Conservation (phyloP, 2,113 vertebrate genomes). For the Cheirogaleus medius region DNA sequence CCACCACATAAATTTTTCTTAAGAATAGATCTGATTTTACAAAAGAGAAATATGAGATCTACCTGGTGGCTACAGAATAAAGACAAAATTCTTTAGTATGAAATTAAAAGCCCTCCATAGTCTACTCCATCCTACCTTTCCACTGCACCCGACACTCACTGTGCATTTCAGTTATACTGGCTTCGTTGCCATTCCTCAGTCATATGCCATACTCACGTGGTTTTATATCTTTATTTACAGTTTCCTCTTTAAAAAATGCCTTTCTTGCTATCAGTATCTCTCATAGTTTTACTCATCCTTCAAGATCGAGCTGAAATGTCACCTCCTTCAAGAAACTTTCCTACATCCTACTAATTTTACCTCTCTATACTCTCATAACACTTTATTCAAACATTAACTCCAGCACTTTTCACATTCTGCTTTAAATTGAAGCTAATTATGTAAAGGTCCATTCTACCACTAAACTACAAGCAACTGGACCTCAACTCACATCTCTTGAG, state of each 20-base stretch:
- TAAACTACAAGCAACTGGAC: background rate
- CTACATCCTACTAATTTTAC: background rate
- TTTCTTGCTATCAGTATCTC: background rate
- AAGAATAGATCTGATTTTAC: background rate
- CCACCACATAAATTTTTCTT: background rate
- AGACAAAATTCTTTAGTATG: background rate
- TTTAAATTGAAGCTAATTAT: background rate
- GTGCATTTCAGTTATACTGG: accelerated
- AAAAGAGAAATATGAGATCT: background rate
- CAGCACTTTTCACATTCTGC: background rate
- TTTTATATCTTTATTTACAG: background rate
- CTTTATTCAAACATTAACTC: background rate
- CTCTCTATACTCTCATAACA: background rate
- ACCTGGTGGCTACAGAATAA: background rate
- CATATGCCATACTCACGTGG: background rate
- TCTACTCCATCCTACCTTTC: background rate
- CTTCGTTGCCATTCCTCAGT: background rate
- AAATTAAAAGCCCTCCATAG: background rate
- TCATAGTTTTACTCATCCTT: background rate
- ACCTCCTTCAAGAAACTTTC: background rate
- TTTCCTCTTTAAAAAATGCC: background rate
- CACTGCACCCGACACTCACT: accelerated
- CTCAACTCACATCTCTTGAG: background rate
- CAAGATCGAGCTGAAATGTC: background rate
- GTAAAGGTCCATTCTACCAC: background rate